A percentile compares a stretch with the other conserved stretches of the same genome.
Conservation (phyloP, 1,140 invertebrate genomes). For the Paracyclopina nana region DNA sequence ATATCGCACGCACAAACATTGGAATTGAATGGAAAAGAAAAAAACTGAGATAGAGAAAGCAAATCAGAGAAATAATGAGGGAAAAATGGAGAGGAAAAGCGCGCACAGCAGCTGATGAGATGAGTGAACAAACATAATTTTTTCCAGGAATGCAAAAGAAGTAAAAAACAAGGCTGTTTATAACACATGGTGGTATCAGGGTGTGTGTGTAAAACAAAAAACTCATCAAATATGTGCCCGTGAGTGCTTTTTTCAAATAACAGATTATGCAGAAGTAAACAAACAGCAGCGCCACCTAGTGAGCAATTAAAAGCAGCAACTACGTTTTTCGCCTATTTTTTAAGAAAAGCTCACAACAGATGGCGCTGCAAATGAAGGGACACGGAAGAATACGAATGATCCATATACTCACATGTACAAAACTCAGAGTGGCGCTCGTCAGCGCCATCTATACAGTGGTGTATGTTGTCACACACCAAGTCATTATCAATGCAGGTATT, state of each 20-base stretch:
- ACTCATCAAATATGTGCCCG: background rate
- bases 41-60: too few species aligned
- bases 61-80: too few species aligned
- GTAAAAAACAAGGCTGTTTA: too few species aligned
- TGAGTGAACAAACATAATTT: too few species aligned
- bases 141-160: too few species aligned
- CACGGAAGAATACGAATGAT: background rate
- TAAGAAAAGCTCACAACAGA: background rate
- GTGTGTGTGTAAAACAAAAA: too few species aligned
- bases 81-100: too few species aligned
- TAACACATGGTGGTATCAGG: too few species aligned
- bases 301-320: background rate
- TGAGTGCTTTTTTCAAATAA: background rate
- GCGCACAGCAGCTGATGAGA: too few species aligned
- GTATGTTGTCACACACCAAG: constrained; percentile 66
- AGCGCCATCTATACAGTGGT: constrained; percentile 76
- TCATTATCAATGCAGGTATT: constrained; percentile 66
- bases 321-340: background rate
- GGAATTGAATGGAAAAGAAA: too few species aligned
- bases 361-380: background rate
- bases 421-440: constrained; percentile 46
- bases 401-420: constrained; percentile 13
- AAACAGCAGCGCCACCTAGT: background rate
- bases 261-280: background rate
- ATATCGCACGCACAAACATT: too few species aligned